phyloP scores from a whole-genome alignment of 2,113 vertebrate genomes.

The Urocitellus parryii region DNA sequence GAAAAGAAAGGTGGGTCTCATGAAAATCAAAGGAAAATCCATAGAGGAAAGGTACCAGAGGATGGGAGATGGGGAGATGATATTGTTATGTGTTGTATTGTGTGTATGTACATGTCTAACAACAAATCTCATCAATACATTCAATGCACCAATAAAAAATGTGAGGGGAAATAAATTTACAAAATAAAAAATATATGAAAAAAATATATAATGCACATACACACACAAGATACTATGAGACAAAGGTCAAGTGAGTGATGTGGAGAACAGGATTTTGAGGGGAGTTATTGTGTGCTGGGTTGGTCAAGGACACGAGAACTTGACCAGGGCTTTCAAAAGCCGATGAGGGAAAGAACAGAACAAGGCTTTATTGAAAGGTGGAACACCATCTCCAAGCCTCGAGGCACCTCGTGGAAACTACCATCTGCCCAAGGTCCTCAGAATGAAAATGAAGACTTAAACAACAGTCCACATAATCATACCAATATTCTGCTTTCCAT shows the following conservation, averaged over 20 bases:
- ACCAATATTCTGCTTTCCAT: not conserved
- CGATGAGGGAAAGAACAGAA: not conserved
- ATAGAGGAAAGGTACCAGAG: too few relatives aligned
- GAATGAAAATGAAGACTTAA: constrained; percentile 14
- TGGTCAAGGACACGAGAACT: not conserved
- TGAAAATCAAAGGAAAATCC: too few relatives aligned
- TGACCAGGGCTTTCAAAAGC: not conserved
- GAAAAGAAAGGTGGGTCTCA: too few relatives aligned
- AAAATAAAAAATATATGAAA: too few relatives aligned
- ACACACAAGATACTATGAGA: not conserved
- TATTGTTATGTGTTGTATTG: too few relatives aligned
- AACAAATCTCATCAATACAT: too few relatives aligned
- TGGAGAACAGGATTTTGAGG: not conserved
- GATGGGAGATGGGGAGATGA: too few relatives aligned
- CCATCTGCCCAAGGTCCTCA: not conserved
- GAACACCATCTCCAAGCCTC: not conserved
- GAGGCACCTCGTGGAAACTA: not conserved
- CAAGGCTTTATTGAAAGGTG: not conserved
- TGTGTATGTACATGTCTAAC: too few relatives aligned
- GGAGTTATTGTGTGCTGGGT: fast-evolving
- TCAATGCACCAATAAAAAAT: too few relatives aligned
- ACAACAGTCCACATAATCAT: not conserved
- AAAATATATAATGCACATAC: not conserved
- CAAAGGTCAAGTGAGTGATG: not conserved
- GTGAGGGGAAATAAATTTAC: too few relatives aligned